A percentile compares a stretch with the other conserved stretches of the same genome.
Evolutionary conservation across 1,140 invertebrate species (phyloP).

Genomic region (Potamilus streckersoni): DNA sequence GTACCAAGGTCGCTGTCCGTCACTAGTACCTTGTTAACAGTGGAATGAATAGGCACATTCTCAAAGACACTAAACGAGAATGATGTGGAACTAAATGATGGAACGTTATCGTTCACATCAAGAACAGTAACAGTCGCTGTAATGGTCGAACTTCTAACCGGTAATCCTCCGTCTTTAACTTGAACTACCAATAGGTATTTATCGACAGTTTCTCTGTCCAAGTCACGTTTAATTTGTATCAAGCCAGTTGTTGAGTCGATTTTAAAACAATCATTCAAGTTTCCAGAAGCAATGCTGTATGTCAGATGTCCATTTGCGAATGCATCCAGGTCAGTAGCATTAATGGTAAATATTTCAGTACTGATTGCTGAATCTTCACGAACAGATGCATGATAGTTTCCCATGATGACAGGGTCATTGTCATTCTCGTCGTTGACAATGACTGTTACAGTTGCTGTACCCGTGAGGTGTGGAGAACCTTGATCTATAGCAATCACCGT

Average conservation of each 20-base stretch:
- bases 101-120: constrained; percentile 33
- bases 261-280: constrained; percentile 13
- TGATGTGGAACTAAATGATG: constrained; percentile 5
- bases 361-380: constrained; percentile 7
- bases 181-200: constrained; percentile 27
- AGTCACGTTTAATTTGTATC: constrained; percentile 3
- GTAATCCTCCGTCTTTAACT: constrained; percentile 19
- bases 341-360: constrained; percentile 16
- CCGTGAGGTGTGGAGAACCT: no score
- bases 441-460: constrained; percentile 40
- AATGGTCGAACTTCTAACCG: constrained; percentile 10
- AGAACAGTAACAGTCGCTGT: constrained; percentile 27
- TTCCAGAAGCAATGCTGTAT: constrained; percentile 31
- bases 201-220: constrained; percentile 28
- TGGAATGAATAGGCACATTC: constrained; percentile 19
- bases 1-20: constrained; percentile 42
- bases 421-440: constrained; percentile 85
- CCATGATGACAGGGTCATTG: constrained; percentile 19
- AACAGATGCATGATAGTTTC: no score
- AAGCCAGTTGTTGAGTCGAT: constrained; percentile 22
- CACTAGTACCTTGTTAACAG: constrained; percentile 26
- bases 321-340: constrained; percentile 34
- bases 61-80: constrained; percentile 36
- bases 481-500: no score
- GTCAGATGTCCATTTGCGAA: constrained; percentile 33